These are phyloP conservation scores for Callimorpha dominula DNA, from an alignment of 2,888 invertebrate genomes.

Conservation along the genomic window DNA sequence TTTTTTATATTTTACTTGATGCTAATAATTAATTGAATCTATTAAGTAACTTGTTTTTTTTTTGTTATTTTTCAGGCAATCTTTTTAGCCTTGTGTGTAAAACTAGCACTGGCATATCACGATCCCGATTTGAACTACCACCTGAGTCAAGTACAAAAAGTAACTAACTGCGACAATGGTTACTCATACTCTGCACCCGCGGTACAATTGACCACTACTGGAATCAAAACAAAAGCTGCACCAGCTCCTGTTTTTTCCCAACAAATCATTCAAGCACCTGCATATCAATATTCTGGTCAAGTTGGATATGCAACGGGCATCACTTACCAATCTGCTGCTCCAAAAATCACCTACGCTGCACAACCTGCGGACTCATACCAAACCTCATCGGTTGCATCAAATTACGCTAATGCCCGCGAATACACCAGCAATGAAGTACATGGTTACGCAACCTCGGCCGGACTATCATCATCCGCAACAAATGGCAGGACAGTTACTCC, in stretches of 20 bases:
- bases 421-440: slow-evolving; percentile 75
- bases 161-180: slow-evolving; percentile 75
- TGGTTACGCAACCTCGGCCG: slow-evolving; percentile 85
- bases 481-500: slow-evolving; percentile 74
- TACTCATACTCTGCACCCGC: slow-evolving; percentile 86
- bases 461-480: slow-evolving; percentile 75
- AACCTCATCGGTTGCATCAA: slow-evolving; percentile 54
- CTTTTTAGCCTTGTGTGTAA: slow-evolving; percentile 60
- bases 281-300: slow-evolving; percentile 46
- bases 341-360: slow-evolving; percentile 70
- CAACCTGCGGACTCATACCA: slow-evolving; percentile 64
- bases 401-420: slow-evolving; percentile 59
- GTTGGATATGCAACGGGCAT: slow-evolving; percentile 50
- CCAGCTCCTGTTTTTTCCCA: slow-evolving; percentile 50
- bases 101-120: slow-evolving; percentile 74
- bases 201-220: slow-evolving; percentile 80
- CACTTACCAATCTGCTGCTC: slow-evolving; percentile 65
- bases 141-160: slow-evolving; percentile 74
- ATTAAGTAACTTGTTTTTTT: not conserved
- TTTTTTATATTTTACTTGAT: not conserved
- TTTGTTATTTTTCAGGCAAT: slow-evolving; percentile 70
- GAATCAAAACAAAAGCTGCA: slow-evolving; percentile 62
- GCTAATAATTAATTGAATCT: not conserved
- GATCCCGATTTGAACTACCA: slow-evolving; percentile 84
- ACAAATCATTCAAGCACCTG: slow-evolving; percentile 44